Evolutionary conservation across 1,140 invertebrate genomes (phyloP).

Genomic region (Neuroterus valhalla): DNA sequence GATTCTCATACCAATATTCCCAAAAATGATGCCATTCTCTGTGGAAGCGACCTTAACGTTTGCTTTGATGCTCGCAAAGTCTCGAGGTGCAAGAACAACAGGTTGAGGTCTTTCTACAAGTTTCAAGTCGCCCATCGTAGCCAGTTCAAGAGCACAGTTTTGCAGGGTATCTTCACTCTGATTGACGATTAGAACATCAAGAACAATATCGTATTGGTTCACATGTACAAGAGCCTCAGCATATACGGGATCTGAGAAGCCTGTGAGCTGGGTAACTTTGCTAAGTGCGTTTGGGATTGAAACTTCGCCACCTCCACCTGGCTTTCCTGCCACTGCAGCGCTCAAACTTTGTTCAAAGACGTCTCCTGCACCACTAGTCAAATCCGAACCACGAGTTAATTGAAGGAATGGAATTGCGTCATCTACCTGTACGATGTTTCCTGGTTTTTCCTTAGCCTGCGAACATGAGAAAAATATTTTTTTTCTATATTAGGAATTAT

Average conservation of each 20-base stretch:
- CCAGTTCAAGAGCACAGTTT: constrained; percentile 97
- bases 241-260: constrained; percentile 99
- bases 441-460: constrained; percentile 82
- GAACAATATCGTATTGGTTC: constrained; percentile 98
- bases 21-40: constrained; percentile 99
- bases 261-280: constrained; percentile 99
- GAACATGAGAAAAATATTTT: not conserved
- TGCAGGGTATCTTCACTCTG: constrained; percentile 98
- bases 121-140: constrained; percentile 97
- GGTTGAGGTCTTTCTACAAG: constrained; percentile 98
- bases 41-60: constrained; percentile 97
- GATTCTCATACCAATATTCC: constrained; percentile 92
- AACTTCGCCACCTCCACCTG: constrained; percentile 72
- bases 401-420: constrained; percentile 92
- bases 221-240: constrained; percentile 99
- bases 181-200: constrained; percentile 98
- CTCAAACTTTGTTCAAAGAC: constrained; percentile 97
- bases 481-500: constrained; percentile 27
- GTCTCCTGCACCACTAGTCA: constrained; percentile 87
- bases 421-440: constrained; percentile 86
- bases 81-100: constrained; percentile 95
- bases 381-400: constrained; percentile 82
- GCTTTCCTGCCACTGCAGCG: constrained; percentile 88
- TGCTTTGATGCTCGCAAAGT: constrained; percentile 98
- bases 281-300: constrained; percentile 81